These are phyloP conservation scores for Morus bassanus DNA, from an alignment of 2,797 vertebrate genomes.

Conservation along the genomic window DNA sequence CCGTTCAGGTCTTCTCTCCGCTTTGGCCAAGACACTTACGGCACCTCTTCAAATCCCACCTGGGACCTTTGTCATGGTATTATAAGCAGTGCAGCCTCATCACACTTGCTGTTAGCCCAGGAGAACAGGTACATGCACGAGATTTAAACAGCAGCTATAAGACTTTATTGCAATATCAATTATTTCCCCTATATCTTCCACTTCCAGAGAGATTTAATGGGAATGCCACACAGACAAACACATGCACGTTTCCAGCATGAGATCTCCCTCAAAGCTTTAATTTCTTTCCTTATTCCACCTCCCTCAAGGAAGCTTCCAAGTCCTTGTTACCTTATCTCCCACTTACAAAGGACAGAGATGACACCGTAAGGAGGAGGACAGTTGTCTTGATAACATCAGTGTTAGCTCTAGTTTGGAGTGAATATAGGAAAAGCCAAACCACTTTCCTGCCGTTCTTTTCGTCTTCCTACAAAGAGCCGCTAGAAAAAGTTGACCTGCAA, in stretches of 20 bases:
- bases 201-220: neutral
- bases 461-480: neutral
- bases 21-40: neutral
- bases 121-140: rapidly evolving
- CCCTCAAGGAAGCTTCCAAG: neutral
- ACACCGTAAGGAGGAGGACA: neutral
- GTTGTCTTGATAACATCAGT: neutral
- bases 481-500: neutral
- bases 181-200: neutral
- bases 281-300: neutral
- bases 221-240: neutral
- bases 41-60: neutral
- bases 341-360: neutral
- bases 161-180: neutral
- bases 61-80: neutral
- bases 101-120: neutral
- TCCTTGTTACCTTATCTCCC: neutral
- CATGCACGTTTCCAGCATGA: neutral
- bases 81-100: neutral
- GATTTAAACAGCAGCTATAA: neutral
- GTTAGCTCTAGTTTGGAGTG: neutral
- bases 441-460: neutral
- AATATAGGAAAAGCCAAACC: neutral
- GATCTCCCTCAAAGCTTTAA: neutral
- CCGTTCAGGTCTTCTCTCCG: neutral